A percentile compares a stretch with the other conserved stretches of the same genome.
These are phyloP conservation scores for Eulemur rufifrons DNA, from an alignment of 2,113 vertebrate genomes.

Conservation along the genomic window DNA sequence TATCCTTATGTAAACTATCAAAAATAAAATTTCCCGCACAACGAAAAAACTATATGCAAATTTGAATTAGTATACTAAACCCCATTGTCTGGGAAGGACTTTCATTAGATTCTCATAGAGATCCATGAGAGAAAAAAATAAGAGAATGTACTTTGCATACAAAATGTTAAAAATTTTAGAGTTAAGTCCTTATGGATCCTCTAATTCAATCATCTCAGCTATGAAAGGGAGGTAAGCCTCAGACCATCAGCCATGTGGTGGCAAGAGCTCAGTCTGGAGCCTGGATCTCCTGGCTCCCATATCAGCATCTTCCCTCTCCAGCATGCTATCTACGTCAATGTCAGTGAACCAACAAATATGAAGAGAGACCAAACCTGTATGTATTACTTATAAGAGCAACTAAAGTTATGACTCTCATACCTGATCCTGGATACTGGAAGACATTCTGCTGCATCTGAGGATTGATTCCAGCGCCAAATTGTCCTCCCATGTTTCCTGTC, in stretches of 20 bases:
- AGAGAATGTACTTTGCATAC: background rate
- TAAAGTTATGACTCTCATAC: slow-evolving; percentile 77
- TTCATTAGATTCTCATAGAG: background rate
- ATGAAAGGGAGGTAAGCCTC: background rate
- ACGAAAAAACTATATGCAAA: background rate
- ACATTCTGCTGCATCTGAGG: slow-evolving; percentile 91
- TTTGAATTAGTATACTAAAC: slow-evolving; percentile 35
- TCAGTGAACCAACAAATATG: fast-evolving
- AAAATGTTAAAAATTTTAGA: background rate
- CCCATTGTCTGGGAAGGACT: background rate
- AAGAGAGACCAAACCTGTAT: background rate
- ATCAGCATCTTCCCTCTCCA: background rate
- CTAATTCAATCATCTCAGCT: background rate
- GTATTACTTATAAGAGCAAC: background rate
- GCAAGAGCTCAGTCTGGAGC: background rate
- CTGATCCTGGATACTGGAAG: slow-evolving; percentile 92
- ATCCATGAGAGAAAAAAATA: background rate
- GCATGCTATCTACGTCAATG: background rate
- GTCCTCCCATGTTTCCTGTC: slow-evolving; percentile 89
- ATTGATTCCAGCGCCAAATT: slow-evolving; percentile 87
- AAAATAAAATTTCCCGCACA: slow-evolving; percentile 1
- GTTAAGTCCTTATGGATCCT: background rate
- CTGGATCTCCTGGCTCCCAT: background rate
- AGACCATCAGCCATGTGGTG: background rate
- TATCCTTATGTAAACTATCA: background rate